Percentiles rank a stretch among this genome's conserved stretches.
Conservation (phyloP, 2,797 vertebrate genomes). For the Thamnophis elegans region DNA sequence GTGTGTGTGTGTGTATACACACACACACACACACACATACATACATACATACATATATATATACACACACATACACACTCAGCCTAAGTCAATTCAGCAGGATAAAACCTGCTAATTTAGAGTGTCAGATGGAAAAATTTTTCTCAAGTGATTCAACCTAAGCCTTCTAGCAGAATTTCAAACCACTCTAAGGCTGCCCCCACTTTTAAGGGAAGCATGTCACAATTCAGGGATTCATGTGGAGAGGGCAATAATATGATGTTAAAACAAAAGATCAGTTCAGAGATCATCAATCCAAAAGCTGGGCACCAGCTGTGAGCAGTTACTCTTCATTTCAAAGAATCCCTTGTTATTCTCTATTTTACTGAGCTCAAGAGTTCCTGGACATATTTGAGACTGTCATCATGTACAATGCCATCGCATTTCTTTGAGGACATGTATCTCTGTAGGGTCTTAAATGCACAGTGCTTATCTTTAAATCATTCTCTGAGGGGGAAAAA, state of each 20-base stretch:
- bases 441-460: not conserved
- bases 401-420: not conserved
- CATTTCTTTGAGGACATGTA: not conserved
- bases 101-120: not conserved
- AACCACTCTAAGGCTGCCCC: not conserved
- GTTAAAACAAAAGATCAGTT: not conserved
- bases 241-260: not conserved
- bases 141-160: not conserved
- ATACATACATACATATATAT: too few relatives aligned
- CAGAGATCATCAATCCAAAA: not conserved
- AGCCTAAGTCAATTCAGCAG: not conserved
- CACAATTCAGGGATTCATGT: not conserved
- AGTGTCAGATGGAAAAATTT: not conserved
- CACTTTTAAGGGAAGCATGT: not conserved
- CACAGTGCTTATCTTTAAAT: not conserved
- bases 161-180: not conserved
- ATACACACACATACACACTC: not conserved
- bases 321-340: not conserved
- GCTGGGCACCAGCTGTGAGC: not conserved
- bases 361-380: not conserved
- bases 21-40: too few relatives aligned
- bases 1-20: too few relatives aligned
- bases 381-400: not conserved
- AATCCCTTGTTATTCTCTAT: not conserved
- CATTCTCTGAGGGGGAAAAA: not conserved